These are phyloP conservation scores for Toxotes jaculatrix DNA, from an alignment of 2,113 vertebrate species.

Conservation along the genomic window DNA sequence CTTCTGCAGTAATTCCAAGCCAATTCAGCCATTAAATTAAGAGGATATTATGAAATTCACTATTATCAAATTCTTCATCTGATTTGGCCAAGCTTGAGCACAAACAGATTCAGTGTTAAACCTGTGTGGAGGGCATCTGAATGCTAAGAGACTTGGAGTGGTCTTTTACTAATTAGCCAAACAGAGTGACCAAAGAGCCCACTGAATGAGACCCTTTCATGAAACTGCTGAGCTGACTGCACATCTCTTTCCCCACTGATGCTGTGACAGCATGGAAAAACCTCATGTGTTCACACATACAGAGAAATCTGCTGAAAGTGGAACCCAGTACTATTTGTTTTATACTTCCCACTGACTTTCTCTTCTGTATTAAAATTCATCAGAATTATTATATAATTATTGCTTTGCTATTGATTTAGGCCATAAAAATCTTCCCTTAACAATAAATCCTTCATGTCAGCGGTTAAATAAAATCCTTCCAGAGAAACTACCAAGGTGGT, in stretches of 20 bases:
- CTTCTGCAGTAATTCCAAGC: neutral
- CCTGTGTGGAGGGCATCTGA: constrained; percentile 49
- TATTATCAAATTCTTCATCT: constrained; percentile 29
- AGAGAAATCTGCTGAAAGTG: constrained; percentile 22
- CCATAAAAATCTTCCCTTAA: too few relatives aligned
- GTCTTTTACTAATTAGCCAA: constrained; percentile 68
- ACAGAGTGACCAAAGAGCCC: constrained; percentile 48
- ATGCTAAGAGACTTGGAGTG: constrained; percentile 75
- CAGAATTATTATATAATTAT: too few relatives aligned
- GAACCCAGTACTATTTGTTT: neutral
- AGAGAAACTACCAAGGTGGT: neutral
- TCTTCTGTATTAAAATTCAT: too few relatives aligned
- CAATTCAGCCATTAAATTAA: constrained; percentile 7
- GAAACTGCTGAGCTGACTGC: constrained; percentile 43
- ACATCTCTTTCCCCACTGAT: constrained; percentile 41
- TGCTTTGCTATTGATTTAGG: too few relatives aligned
- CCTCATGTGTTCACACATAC: constrained; percentile 2
- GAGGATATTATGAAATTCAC: constrained; percentile 34
- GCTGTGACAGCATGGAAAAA: constrained; percentile 44
- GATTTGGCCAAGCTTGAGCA: constrained; percentile 25
- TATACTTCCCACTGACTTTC: neutral
- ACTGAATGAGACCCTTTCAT: constrained; percentile 78
- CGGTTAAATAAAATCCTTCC: neutral
- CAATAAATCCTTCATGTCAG: too few relatives aligned
- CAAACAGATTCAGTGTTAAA: constrained; percentile 48